phyloP scores from a whole-genome alignment of 2,888 invertebrate species.

The Chaetogeoica ovagalla region DNA sequence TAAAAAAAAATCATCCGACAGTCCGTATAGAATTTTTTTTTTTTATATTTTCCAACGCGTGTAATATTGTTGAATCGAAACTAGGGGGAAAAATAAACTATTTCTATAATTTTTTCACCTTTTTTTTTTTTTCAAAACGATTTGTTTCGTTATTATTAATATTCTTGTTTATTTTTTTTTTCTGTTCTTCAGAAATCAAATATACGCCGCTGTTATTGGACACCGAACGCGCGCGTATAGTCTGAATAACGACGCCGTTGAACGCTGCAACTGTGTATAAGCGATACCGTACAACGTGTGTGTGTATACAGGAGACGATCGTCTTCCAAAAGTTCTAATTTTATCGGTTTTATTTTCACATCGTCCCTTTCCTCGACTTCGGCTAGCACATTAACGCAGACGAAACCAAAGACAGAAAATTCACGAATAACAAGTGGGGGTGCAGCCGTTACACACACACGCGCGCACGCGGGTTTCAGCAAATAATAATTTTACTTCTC shows the following conservation, averaged over 20 bases:
- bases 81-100: too few relatives aligned
- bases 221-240: constrained; percentile 3
- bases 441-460: background rate
- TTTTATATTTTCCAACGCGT: too few relatives aligned
- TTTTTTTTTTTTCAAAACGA: too few relatives aligned
- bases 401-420: constrained; percentile 29
- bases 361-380: constrained; percentile 45
- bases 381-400: constrained; percentile 2
- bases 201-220: background rate
- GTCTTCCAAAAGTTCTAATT: constrained; percentile 52
- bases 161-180: background rate
- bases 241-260: constrained; percentile 13
- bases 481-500: constrained; percentile 33
- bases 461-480: constrained; percentile 11
- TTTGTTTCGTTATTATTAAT: background rate
- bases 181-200: background rate
- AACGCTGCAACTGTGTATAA: background rate
- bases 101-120: too few relatives aligned
- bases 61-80: too few relatives aligned
- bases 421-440: constrained; percentile 41
- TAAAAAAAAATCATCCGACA: too few relatives aligned
- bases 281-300: background rate
- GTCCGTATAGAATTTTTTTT: too few relatives aligned
- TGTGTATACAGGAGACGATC: constrained; percentile 27
- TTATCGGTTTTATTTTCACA: constrained; percentile 53